Base-by-base conservation (phyloP, 2,797 vertebrate genomes). In the Peromyscus nudipes region DNA sequence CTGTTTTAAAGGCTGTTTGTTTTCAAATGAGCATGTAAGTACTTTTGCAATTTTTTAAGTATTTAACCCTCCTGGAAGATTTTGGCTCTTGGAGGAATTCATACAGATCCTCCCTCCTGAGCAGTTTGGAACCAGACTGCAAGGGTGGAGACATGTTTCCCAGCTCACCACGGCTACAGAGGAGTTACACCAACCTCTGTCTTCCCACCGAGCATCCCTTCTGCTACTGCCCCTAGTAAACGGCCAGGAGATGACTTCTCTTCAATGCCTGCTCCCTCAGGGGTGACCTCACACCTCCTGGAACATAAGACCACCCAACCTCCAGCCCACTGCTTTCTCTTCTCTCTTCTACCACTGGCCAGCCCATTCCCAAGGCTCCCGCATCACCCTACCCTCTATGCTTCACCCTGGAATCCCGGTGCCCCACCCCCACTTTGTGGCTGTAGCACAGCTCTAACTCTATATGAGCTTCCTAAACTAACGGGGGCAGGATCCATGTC, bases 11-110 rank as follows among this genome's bases (percentile, higher is more conserved):
- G 8, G 46, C 12, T 71, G 13, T 27, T 13, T 60, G 34, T 62
- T 81, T 67, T 21, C 55, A 93, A 92, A 49, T 57, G 79, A 88
- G 52, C 49, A 71, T 34, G 55, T 23, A 82, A 82, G 34, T 37
- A 73, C 27, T 73, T 88, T 71, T 73, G 55, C 23, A 10, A 43
- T 40, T 46, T 79, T 69, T 94, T n/a, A 25, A 80, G 67, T 37
- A 27, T 12, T 64, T 29, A 31, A 11, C 6, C 4, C 23, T 46
- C 25, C 16, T 10, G 0, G 37, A 64, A 34, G 27, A 76, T 81
- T 43, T 52, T 34, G 55, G 40, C 14, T 34, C 55, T 71, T 64
- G 55, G 49, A 34, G 21, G 82, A 76, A 57, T 57, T 57, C 14
- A 6, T 40, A 17, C 17, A 40, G 14, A 80, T 11, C 31, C 27